A percentile compares a stretch with the other conserved stretches of the same genome.
Conservation (phyloP, 2,797 vertebrate species). For the Dendrocincla tyrannina region DNA sequence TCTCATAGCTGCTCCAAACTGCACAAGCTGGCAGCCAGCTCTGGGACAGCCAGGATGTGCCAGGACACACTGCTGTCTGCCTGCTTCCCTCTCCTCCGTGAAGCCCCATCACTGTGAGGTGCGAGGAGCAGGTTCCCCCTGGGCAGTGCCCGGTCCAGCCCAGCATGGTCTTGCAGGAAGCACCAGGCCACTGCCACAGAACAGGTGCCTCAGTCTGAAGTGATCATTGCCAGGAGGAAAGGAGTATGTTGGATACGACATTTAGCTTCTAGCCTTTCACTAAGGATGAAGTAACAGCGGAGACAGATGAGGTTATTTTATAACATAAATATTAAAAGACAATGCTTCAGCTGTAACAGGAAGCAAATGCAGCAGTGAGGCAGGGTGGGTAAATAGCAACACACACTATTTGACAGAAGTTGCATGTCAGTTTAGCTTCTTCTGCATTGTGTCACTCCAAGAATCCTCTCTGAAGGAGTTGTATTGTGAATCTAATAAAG, state of each 20-base stretch:
- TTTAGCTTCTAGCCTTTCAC: conserved; percentile 7
- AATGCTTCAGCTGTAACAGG: not conserved
- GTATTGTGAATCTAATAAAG: not conserved
- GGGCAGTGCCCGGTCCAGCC: fast-evolving
- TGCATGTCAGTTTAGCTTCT: not conserved
- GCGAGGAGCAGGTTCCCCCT: not conserved
- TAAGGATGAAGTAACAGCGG: not conserved
- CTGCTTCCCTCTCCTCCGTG: not conserved
- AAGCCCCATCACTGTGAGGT: not conserved
- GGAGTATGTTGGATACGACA: not conserved
- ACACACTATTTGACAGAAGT: not conserved
- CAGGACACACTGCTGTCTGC: not conserved
- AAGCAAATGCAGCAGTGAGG: not conserved
- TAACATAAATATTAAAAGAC: conserved; percentile 36
- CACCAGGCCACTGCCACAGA: not conserved
- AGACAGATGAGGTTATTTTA: conserved; percentile 2
- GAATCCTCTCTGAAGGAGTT: not conserved
- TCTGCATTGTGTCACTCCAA: not conserved
- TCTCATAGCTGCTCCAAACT: not conserved
- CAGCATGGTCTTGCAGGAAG: fast-evolving
- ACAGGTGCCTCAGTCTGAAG: not conserved
- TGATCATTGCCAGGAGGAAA: not conserved
- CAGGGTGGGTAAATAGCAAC: not conserved
- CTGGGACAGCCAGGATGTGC: not conserved
- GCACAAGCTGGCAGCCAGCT: not conserved